Base-by-base conservation (phyloP, 2,888 invertebrate species). In the Theretra japonica region DNA sequence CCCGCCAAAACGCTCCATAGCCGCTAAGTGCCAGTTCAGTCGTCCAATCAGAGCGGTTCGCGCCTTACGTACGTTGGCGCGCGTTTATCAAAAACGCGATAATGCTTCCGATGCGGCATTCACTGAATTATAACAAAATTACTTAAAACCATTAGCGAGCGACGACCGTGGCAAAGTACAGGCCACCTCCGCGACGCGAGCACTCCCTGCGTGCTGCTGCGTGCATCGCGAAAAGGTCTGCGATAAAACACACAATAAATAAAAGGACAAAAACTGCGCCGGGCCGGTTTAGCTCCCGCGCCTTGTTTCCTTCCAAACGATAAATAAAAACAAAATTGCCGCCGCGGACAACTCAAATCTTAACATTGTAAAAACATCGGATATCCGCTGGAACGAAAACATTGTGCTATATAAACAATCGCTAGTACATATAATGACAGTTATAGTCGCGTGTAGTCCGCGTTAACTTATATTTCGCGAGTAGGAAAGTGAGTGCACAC, bases 21-120 rank as follows among this genome's bases (percentile, higher is more conserved):
- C 75, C 77, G 80, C 80, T 74, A 76, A 81, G 75, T 80, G 79
- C 75, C 74, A 73, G 76, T 73, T 82, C 81, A 84, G 86, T 85
- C 81, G 83, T 81, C 93, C 92, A 93, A 93, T 93, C 92, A 92
- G 85, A 90, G 83, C 81, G 80, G 88, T 83, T 88, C 88, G 92
- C 88, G 91, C 87, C 83, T 84, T 86, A 84, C 88, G 86, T 80
- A 80, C 83, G 90, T 83, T 85, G 88, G 90, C 90, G 90, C 90
- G 90, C 86, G 83, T 90, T 90, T 91, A 91, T 92, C 88, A 89
- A 90, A 87, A 84, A 72, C 81, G 79, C 86, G 89, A 90, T 88
- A 91, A 88, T 84, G 84, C 80, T 79, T 80, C 77, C 81, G 79
- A 78, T 79, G 79, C 82, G 73, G 77, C 76, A 83, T 81, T 80